Base-by-base conservation (phyloP, 2,888 invertebrate species). In the Hydropsyche betteni region DNA sequence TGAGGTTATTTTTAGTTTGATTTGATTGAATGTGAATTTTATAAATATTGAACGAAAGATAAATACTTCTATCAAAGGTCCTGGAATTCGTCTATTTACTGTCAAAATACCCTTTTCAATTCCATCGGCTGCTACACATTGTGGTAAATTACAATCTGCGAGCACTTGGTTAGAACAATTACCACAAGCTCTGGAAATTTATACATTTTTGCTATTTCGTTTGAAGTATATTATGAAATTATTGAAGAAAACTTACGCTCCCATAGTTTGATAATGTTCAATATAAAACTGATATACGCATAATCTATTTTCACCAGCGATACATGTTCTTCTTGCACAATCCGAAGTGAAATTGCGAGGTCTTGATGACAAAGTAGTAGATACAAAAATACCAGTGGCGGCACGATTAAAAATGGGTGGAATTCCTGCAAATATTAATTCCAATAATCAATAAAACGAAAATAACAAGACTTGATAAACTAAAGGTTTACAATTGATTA, bases 101-200 rank as follows among this genome's bases (percentile, higher is more conserved):
- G 85, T 83, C 78, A 86, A 82, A 2, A 88, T 81, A 0, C 85
- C 84, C 51, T 86, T 83, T 78, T 85, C 83, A 10, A 83, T 80
- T 1, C 89, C 89, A 81, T 89, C 87, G 0, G 84, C 87, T 0
- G 87, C 80, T 34, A 88, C 82, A 80, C 89, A 89, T 80, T 88
- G 86, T 0, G 84, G 84, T n/a, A 83, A 80, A 64, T 80, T 80
- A 78, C 89, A 89, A 80, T 87, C 86, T 1, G 82, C 80, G 3
- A 69, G 64, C 3, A 80, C 78, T n/a, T 82, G 81, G 70, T 80
- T 77, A 0, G 84, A 83, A 81, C 89, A 89, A 78, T 83, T 81
- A 70, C 82, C 83, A 80, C 88, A 88, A 2, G 87, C 87, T 71
- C 87, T 86, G 80, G 1, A 72, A 69, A 33, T 64, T 24, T 8